Evolutionary conservation across 2,888 invertebrate species (phyloP).

Genomic region (Nebria brevicollis): DNA sequence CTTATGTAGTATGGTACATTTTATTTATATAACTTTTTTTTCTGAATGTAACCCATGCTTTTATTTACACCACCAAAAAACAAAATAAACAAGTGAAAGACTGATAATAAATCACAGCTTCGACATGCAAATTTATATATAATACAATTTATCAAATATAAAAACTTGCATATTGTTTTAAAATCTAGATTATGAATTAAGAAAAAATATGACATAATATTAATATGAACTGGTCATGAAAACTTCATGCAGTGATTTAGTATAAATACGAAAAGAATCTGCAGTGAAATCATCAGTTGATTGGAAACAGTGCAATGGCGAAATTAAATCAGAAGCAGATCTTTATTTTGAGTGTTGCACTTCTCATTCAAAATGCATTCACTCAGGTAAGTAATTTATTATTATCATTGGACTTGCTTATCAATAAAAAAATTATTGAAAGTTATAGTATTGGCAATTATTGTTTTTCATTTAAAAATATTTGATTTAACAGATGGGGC

Average conservation of each 20-base stretch:
- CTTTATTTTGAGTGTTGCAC: background rate
- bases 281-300: background rate
- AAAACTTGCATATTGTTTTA: no score
- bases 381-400: background rate
- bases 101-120: no score
- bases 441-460: no score
- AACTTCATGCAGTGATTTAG: background rate
- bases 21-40: no score
- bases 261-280: background rate
- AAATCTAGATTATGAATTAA: background rate
- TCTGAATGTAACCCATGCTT: no score
- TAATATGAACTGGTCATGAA: background rate
- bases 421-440: no score
- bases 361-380: background rate
- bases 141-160: no score
- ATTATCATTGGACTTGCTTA: background rate
- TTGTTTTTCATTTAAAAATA: no score
- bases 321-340: background rate
- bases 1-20: no score
- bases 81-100: no score
- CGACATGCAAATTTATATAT: no score
- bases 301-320: background rate
- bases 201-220: background rate
- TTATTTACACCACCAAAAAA: no score
- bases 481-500: slow-evolving; percentile 10